phyloP scores from a whole-genome alignment of 2,797 vertebrate genomes.

The Sebastes ruberrimus region DNA sequence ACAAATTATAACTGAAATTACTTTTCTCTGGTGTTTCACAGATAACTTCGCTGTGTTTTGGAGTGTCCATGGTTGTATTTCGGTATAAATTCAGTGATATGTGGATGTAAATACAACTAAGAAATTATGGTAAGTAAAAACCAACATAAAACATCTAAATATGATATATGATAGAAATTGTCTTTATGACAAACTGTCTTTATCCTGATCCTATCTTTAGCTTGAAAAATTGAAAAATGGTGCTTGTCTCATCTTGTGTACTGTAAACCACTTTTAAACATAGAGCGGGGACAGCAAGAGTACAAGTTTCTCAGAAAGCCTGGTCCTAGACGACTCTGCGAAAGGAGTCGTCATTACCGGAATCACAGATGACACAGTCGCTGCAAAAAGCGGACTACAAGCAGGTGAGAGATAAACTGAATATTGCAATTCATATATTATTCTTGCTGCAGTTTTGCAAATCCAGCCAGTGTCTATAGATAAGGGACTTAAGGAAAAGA shows the following conservation, averaged over 20 bases:
- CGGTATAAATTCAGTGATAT: conserved; percentile 56
- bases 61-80: conserved; percentile 17
- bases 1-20: too few relatives aligned
- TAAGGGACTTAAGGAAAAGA: neutral
- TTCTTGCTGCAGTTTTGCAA: neutral
- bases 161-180: neutral
- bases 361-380: conserved; percentile 48
- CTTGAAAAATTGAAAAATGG: neutral
- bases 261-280: neutral
- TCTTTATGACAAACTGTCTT: neutral
- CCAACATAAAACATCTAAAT: neutral
- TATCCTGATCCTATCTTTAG: neutral
- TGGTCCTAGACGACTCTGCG: conserved; percentile 60
- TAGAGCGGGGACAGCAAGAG: conserved; percentile 58
- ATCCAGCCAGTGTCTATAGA: neutral
- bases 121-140: conserved; percentile 74
- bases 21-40: conserved; percentile 31
- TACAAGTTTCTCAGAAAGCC: conserved; percentile 52
- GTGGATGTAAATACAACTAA: conserved; percentile 59
- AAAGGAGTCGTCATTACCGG: conserved; percentile 54
- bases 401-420: conserved; percentile 50
- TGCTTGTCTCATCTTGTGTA: neutral
- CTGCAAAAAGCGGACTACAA: conserved; percentile 55
- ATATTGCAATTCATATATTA: neutral
- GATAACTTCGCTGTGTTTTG: conserved; percentile 1